Evolutionary conservation across 2,888 invertebrate genomes (phyloP), one percentile per base, ranked within the genome.

Genomic region (Patella caerulea): DNA sequence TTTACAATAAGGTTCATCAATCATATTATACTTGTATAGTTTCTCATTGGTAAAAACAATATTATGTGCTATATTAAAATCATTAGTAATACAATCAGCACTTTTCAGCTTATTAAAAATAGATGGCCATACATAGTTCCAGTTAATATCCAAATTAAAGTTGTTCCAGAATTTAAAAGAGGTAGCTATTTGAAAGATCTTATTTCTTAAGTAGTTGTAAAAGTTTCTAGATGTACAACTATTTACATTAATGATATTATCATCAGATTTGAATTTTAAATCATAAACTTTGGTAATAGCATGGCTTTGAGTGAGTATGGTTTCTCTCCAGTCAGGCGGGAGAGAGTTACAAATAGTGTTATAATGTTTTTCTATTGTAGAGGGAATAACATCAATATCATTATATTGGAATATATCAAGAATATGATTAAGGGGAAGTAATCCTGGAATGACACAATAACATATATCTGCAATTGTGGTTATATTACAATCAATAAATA

Each of bases 31-130:
- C n/a, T 65, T 65, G 19, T 11, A 65, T n/a, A 65, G 9, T 19
- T 65, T 65, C 9, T 29, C n/a, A 65, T 65, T 65, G 19, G 59
- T 65, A 17, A 65, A 65, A 17, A 65, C 11, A 65, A 65, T 65
- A 65, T 65, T 65, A 65, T 65, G 59, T n/a, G 59, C 59, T 65
- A 65, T 65, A n/a, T 65, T 65, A 65, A 19, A 65, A 14, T 65
- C 59, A 17, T 65, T 65, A 19, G 5, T 19, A 65, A 65, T 65
- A 15, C 59, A 19, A 14, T 65, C 59, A 65, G n/a, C 11, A 15
- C 59, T 65, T 19, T 65, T 65, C 7, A 65, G 59, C 11, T 65
- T 14, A 65, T 19, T 19, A 65, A 65, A 65, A 9, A 14, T 65
- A 15, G 5, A 1, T 65, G 59, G 14, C n/a, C n/a, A 65, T 17